Evolutionary conservation across 2,888 invertebrate species (phyloP).

Genomic region (Lymantria dispar): DNA sequence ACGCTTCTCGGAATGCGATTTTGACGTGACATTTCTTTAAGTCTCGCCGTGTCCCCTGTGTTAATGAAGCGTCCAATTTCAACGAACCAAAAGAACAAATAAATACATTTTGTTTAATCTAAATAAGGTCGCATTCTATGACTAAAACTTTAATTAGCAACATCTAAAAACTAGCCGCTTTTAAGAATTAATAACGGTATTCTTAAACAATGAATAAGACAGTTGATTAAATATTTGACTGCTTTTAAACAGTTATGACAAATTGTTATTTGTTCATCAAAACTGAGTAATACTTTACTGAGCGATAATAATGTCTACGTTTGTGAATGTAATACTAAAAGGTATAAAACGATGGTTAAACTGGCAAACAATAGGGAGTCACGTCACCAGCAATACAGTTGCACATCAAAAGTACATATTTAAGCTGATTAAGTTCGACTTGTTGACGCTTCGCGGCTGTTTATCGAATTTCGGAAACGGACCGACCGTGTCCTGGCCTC

Average conservation of each 20-base stretch:
- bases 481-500: conserved; percentile 44
- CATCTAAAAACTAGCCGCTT: conserved; percentile 16
- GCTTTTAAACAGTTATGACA: conserved; percentile 13
- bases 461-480: conserved; percentile 69
- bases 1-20: conserved; percentile 77
- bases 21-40: conserved; percentile 77
- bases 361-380: conserved; percentile 68
- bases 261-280: conserved; percentile 20
- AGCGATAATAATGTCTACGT: conserved; percentile 26
- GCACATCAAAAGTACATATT: conserved; percentile 66
- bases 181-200: conserved; percentile 3
- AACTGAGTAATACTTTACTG: conserved; percentile 14
- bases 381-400: conserved; percentile 50
- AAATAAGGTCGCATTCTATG: conserved; percentile 46
- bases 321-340: conserved; percentile 31
- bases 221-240: conserved; percentile 8
- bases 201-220: conserved; percentile 7
- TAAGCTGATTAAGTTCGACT: conserved; percentile 76
- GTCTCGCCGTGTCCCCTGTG: conserved; percentile 64
- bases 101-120: conserved; percentile 50
- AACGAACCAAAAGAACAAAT: conserved; percentile 61
- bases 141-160: conserved; percentile 40
- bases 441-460: conserved; percentile 73
- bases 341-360: conserved; percentile 54
- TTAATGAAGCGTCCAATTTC: conserved; percentile 79